A percentile compares a stretch with the other conserved stretches of the same genome.
These are phyloP conservation scores for Acleris literana DNA, from an alignment of 2,888 invertebrate genomes.

Conservation along the genomic window DNA sequence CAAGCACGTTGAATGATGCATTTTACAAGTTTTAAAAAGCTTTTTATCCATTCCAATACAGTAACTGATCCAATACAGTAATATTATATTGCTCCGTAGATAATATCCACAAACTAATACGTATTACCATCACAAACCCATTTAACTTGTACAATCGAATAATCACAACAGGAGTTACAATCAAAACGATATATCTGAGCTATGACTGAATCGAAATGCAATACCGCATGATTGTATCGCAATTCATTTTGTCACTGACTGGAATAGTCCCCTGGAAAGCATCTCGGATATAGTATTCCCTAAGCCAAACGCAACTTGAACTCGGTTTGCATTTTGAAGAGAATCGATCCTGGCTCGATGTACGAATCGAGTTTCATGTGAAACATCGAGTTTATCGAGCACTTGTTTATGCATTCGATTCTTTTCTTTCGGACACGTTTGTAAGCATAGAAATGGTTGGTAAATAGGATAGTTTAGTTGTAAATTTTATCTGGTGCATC, in stretches of 20 bases:
- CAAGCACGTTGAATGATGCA: too few relatives aligned
- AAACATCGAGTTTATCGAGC: slow-evolving; percentile 28
- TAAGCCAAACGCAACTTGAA: slow-evolving; percentile 48
- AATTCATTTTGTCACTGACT: slow-evolving; percentile 29
- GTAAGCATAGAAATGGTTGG: neutral
- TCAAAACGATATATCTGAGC: slow-evolving; percentile 18
- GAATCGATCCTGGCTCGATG: slow-evolving; percentile 44
- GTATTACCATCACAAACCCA: slow-evolving; percentile 7
- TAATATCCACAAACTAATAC: neutral
- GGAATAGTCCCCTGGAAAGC: slow-evolving; percentile 1
- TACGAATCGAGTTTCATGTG: slow-evolving; percentile 39
- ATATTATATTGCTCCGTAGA: neutral
- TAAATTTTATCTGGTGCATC: too few relatives aligned
- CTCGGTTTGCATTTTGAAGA: slow-evolving; percentile 57
- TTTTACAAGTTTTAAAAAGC: too few relatives aligned
- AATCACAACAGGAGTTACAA: slow-evolving; percentile 20
- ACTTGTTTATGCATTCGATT: slow-evolving; percentile 27
- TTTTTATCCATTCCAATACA: too few relatives aligned
- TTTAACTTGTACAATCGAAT: slow-evolving; percentile 18
- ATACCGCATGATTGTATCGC: slow-evolving; percentile 32
- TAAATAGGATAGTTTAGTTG: neutral
- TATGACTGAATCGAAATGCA: slow-evolving; percentile 31
- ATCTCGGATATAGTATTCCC: slow-evolving; percentile 45
- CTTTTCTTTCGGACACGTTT: slow-evolving; percentile 15
- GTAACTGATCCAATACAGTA: neutral